A percentile compares a stretch with the other conserved stretches of the same genome.
Conservation (phyloP, 2,888 invertebrate species). For the Philaethria dido region DNA sequence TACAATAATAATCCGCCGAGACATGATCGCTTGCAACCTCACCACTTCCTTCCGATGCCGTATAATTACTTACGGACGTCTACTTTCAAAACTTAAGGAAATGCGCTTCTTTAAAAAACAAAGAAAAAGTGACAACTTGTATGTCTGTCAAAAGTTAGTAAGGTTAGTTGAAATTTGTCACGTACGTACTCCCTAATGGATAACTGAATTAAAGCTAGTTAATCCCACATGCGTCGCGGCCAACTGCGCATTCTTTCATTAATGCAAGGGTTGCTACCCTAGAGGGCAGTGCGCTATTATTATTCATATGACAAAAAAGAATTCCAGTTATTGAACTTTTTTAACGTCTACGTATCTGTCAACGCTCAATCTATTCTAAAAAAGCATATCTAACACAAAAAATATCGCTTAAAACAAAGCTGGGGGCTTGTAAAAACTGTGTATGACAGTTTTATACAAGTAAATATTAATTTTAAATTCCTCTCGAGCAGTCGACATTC, state of each 20-base stretch:
- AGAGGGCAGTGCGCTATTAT: conserved; percentile 75
- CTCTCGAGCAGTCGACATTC: conserved; percentile 58
- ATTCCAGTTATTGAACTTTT: conserved; percentile 57
- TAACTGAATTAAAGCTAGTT: conserved; percentile 64
- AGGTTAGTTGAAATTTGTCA: conserved; percentile 45
- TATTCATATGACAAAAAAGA: conserved; percentile 67
- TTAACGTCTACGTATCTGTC: conserved; percentile 68
- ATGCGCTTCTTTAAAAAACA: conserved; percentile 25
- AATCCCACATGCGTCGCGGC: conserved; percentile 70
- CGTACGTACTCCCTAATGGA: conserved; percentile 58
- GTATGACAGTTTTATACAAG: conserved; percentile 36
- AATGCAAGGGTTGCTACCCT: conserved; percentile 75
- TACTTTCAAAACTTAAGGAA: conserved; percentile 38
- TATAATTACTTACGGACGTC: conserved; percentile 56
- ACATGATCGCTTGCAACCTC: conserved; percentile 63
- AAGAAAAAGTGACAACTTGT: conserved; percentile 7
- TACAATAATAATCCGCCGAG: conserved; percentile 72
- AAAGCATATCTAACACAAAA: conserved; percentile 52
- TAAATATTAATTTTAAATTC: conserved; percentile 38
- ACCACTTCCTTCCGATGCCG: conserved; percentile 82
- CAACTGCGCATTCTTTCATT: conserved; percentile 77
- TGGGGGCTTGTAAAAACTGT: conserved; percentile 57
- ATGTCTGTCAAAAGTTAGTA: conserved; percentile 44
- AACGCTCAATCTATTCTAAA: conserved; percentile 53
- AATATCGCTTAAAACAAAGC: conserved; percentile 68